Percentiles rank a stretch among this genome's conserved stretches.
phyloP scores from a whole-genome alignment of 2,888 invertebrate genomes.

The Drosophila fulvimacula region DNA sequence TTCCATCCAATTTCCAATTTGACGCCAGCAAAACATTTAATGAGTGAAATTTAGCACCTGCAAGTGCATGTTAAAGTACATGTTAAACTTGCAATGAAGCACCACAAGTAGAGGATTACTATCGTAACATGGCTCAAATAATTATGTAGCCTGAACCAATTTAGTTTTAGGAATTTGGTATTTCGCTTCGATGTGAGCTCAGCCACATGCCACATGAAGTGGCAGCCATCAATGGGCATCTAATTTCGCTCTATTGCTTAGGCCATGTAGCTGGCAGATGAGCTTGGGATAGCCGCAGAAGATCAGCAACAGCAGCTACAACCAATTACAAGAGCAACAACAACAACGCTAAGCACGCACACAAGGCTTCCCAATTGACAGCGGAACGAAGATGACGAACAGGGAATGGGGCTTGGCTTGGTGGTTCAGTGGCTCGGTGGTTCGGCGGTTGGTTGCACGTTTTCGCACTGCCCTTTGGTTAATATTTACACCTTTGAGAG shows the following conservation, averaged over 20 bases:
- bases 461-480: conserved; percentile 71
- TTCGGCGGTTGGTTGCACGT: conserved; percentile 53
- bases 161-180: neutral
- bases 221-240: conserved; percentile 11
- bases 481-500: conserved; percentile 72
- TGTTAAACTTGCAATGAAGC: conserved; percentile 24
- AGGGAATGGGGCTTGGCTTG: conserved; percentile 16
- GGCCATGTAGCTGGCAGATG: neutral
- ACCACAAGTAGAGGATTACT: neutral
- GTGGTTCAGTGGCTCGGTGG: conserved; percentile 10
- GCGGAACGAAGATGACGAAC: conserved; percentile 29
- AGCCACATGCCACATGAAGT: neutral
- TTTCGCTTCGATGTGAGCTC: neutral
- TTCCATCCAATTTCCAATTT: too few species aligned
- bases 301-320: conserved; percentile 33
- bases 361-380: conserved; percentile 33
- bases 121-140: neutral
- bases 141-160: neutral
- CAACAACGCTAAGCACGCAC: conserved; percentile 38
- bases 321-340: conserved; percentile 55
- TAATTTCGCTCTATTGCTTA: conserved; percentile 15
- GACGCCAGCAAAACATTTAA: neutral
- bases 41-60: neutral
- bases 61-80: neutral
- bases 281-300: conserved; percentile 1